phyloP scores from a whole-genome alignment of 2,113 vertebrate species.

The Perognathus longimembris region DNA sequence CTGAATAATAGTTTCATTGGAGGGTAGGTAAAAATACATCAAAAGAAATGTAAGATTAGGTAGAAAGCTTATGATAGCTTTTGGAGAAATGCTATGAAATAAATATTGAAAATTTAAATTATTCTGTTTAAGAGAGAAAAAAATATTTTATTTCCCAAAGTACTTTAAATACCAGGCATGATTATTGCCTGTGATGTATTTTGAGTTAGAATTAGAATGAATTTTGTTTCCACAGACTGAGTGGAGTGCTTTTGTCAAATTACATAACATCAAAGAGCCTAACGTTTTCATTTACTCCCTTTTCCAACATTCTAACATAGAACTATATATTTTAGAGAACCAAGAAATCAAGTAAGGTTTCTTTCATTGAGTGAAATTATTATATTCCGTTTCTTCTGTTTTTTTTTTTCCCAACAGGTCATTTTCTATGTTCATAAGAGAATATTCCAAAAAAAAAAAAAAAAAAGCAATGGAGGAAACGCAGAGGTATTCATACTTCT shows the following conservation, averaged over 20 bases:
- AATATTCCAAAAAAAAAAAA: neutral
- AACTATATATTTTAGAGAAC: neutral
- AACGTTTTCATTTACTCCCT: neutral
- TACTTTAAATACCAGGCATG: neutral
- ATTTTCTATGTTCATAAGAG: neutral
- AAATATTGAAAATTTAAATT: neutral
- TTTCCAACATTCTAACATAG: no score
- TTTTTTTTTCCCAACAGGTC: neutral
- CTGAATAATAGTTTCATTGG: neutral
- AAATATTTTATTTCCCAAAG: neutral
- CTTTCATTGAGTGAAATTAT: neutral
- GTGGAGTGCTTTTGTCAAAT: neutral
- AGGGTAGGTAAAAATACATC: neutral
- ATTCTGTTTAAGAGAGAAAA: neutral
- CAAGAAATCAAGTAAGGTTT: neutral
- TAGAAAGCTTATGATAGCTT: neutral
- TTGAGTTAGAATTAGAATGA: neutral
- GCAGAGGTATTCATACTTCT: neutral
- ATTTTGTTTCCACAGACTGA: neutral
- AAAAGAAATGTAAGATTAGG: neutral
- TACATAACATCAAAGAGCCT: neutral
- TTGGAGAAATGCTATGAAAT: neutral
- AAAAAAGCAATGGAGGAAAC: neutral
- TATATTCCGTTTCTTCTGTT: neutral
- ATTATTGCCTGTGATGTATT: neutral